Conservation (phyloP, 1,140 invertebrate genomes). For the Pogonomyrmex californicus region DNA sequence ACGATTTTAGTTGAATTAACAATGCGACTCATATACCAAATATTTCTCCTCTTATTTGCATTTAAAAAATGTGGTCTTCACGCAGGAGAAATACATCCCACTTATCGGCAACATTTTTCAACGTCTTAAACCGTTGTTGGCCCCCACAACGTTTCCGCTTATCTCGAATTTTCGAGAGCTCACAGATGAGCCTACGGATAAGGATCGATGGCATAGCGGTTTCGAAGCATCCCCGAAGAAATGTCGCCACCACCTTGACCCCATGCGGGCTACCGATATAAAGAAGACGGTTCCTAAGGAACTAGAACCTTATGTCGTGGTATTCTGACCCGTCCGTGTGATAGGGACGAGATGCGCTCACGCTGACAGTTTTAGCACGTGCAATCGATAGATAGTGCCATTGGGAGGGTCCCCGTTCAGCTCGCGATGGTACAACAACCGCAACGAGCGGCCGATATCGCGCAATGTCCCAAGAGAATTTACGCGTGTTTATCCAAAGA, state of each 20-base stretch:
- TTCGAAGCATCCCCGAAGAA: constrained; percentile 67
- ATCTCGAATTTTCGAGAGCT: constrained; percentile 26
- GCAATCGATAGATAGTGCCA: constrained; percentile 78
- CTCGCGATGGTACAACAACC: constrained; percentile 37
- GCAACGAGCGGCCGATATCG: constrained; percentile 37
- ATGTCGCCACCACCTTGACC: constrained; percentile 75
- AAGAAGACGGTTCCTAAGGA: constrained; percentile 56
- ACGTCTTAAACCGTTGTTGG: constrained; percentile 13
- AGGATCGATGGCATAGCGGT: constrained; percentile 14
- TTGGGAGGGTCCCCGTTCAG: constrained; percentile 6
- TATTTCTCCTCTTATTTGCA: background rate
- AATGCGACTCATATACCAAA: background rate
- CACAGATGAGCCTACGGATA: constrained; percentile 33
- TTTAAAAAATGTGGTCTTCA: background rate
- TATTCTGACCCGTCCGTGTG: constrained; percentile 14
- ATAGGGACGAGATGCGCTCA: constrained; percentile 54
- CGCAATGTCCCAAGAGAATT: constrained; percentile 41
- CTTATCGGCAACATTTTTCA: background rate
- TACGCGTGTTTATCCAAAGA: constrained; percentile 43
- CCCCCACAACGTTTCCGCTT: constrained; percentile 17
- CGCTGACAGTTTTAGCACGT: constrained; percentile 78
- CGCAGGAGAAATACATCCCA: background rate
- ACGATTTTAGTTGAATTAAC: background rate
- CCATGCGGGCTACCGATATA: constrained; percentile 75
- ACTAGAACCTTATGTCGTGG: constrained; percentile 9